Evolutionary conservation across 2,797 vertebrate genomes (phyloP).

Genomic region (Catostomus latipinnis): DNA sequence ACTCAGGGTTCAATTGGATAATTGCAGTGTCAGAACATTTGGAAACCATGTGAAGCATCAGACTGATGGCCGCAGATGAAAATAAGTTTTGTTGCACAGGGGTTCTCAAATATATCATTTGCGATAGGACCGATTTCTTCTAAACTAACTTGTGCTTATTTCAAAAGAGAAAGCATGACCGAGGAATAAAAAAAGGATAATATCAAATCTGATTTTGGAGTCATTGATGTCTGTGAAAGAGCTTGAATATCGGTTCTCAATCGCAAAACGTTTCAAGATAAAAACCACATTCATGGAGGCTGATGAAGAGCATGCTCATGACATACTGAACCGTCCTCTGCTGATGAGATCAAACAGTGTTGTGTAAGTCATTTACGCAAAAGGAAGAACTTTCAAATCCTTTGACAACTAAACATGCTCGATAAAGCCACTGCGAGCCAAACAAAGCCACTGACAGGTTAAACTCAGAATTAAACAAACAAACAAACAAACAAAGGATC

Average conservation of each 20-base stretch:
- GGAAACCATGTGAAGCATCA: constrained; percentile 16
- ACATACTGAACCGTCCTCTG: constrained; percentile 3
- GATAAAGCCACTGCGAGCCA: constrained; percentile 18
- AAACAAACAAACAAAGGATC: constrained; percentile 32
- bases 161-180: background rate
- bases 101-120: background rate
- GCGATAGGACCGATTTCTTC: background rate
- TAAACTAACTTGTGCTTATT: background rate
- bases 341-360: constrained; percentile 31
- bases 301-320: background rate
- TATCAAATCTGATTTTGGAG: background rate
- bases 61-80: constrained; percentile 12
- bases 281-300: background rate
- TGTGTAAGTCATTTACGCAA: background rate
- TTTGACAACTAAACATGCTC: constrained; percentile 39
- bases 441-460: constrained; percentile 41
- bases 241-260: background rate
- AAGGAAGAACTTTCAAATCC: constrained; percentile 1
- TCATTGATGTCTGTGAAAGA: constrained; percentile 6
- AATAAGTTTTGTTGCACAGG: constrained; percentile 36
- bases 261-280: background rate
- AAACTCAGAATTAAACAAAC: constrained; percentile 37
- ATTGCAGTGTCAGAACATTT: constrained; percentile 40
- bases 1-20: constrained; percentile 20
- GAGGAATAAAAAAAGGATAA: background rate